Base-by-base conservation (phyloP, 2,888 invertebrate species). In the Mesochorus sp. region DNA sequence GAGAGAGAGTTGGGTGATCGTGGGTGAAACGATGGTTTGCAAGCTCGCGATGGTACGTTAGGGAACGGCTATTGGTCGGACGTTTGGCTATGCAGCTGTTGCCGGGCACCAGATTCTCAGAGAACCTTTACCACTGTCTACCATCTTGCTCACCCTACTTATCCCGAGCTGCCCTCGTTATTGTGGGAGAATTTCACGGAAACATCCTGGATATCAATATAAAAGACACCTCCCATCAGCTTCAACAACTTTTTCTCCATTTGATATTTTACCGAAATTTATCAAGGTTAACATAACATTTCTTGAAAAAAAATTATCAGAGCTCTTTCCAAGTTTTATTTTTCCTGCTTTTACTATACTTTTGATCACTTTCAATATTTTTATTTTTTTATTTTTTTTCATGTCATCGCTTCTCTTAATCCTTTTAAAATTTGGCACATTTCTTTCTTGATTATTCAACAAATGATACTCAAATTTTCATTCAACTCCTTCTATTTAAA, bases 81-180 rank as follows among this genome's bases (percentile, higher is more conserved):
- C 73, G 66, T 66, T 74, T 66, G 66, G 42, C 24, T n/a, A n/a
- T 51, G 51, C 86, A 86, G 85, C 82, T 86, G 87, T 85, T 83
- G 82, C 82, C 82, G 81, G 77, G 78, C 80, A 79, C 81, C 80
- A 59, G 78, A 82, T 86, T 87, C 86, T 85, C 86, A 86, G 80
- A 66, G 71, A 61, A 76, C 59, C 73, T 59, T 51, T 49, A 24
- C 14, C 64, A 21, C 53, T 64, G 37, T 55, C 57, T 66, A 26
- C 37, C 57, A 80, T 80, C 77, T 79, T 70, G 73, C 55, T 47
- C 39, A 59, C 57, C 66, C 39, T 71, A 47, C 61, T 68, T 68
- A 68, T 68, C 59, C 68, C 34, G 8, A 24, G 44, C 59, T 44
- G n/a, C 53, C 68, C 44, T 57, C 44, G 55, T 68, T 68, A 47